Percentiles rank a stretch among this genome's conserved stretches.
Evolutionary conservation across 2,113 vertebrate species (phyloP).

Genomic region (Bostrychus sinensis): DNA sequence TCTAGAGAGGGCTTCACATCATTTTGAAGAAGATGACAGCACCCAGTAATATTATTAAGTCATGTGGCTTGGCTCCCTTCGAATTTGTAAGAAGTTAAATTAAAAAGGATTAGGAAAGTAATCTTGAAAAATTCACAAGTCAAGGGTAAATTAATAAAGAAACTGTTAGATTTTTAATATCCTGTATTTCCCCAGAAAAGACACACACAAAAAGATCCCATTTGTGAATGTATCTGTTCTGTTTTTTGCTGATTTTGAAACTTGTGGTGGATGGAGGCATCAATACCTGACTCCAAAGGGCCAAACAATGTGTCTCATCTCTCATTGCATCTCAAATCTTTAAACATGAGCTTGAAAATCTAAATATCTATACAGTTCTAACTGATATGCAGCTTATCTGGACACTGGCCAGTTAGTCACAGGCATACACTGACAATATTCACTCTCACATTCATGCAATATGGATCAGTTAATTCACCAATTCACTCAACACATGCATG

Average conservation of each 20-base stretch:
- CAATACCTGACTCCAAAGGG: not conserved
- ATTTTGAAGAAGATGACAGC: constrained; percentile 57
- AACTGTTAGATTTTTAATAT: constrained; percentile 13
- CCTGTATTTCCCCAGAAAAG: no score
- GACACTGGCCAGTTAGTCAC: no score
- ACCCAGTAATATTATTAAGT: constrained; percentile 60
- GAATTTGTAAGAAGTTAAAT: constrained; percentile 56
- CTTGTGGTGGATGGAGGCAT: not conserved
- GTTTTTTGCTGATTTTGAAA: not conserved
- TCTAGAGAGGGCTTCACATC: constrained; percentile 59
- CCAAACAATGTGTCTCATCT: not conserved
- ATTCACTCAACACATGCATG: no score
- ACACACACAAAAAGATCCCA: no score
- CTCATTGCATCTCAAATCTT: no score
- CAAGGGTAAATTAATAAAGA: constrained; percentile 38
- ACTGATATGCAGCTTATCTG: no score
- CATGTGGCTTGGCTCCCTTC: constrained; percentile 29
- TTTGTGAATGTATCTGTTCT: not conserved
- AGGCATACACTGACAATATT: no score
- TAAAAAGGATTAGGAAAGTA: constrained; percentile 61
- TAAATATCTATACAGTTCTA: no score
- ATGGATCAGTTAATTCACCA: no score
- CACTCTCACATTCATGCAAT: no score
- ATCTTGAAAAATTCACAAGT: constrained; percentile 59
- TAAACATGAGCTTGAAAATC: no score